Base-by-base conservation (phyloP, 2,113 vertebrate genomes). In the Aphelocoma coerulescens region DNA sequence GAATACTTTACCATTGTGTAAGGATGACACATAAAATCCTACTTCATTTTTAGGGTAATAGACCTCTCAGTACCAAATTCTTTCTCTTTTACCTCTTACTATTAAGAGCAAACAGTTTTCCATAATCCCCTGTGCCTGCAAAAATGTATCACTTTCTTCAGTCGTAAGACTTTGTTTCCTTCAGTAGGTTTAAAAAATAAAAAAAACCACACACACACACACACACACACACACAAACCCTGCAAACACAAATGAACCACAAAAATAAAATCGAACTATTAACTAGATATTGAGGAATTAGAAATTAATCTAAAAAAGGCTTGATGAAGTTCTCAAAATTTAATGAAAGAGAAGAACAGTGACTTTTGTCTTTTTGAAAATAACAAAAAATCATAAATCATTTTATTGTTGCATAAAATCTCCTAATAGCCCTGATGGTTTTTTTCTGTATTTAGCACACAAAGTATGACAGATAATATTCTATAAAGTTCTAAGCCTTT, bases 191-290 rank as follows among this genome's bases (percentile, higher is more conserved):
- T 49, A 4, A 77, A 68, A 59, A 68, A 51, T 26, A 13, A 68
- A 69, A 15, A 15, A 13, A 73, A 62, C 17, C 7, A n/a, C 35
- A 37, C 35, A 37, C 35, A 37, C 35, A 37, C 7, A 18, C 2
- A 21, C 16, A 32, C 7, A 17, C 11, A 41, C 23, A 54, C 7
- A 35, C 10, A 30, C 6, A 2, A 11, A 0, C 9, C 9, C 13
- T 10, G 11, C 7, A 67, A 51, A 44, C 4, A 32, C 12, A 52
- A 81, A 59, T 23, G 4, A 81, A 44, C 7, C 3, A 33, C 13
- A 19, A 44, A 35, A 41, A 61, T n/a, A 39, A 55, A 39, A 23
- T 13, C 11, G 62, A 51, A 20, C 85, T 33, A 62, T 43, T 49
- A 80, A 23, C 17, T 28, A 52, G 59, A 39, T 58, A 18, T 26